These are phyloP conservation scores for Rhinoderma darwinii DNA, from an alignment of 2,113 vertebrate species.

Conservation along the genomic window DNA sequence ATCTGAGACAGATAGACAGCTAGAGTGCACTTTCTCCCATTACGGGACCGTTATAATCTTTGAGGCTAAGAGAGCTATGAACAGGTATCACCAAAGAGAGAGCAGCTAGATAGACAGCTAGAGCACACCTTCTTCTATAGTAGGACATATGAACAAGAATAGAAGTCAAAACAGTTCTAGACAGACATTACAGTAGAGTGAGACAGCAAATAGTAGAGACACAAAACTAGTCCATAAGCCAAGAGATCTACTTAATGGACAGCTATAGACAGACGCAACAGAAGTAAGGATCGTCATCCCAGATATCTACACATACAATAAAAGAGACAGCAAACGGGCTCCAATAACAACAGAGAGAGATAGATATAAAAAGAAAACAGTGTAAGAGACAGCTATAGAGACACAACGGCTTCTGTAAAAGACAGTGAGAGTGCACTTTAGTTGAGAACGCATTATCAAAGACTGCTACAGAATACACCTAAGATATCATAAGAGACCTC, in stretches of 20 bases:
- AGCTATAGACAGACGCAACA: too few species aligned
- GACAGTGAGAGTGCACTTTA: not conserved
- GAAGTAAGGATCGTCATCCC: too few species aligned
- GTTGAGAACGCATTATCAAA: not conserved
- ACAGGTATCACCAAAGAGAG: not conserved
- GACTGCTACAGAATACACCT: too few species aligned
- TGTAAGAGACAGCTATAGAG: not conserved
- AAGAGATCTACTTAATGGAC: not conserved
- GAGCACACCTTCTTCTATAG: too few species aligned
- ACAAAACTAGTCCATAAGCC: not conserved
- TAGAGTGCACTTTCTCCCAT: too few species aligned
- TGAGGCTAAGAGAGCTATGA: not conserved
- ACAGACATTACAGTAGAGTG: not conserved
- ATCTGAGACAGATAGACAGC: not conserved
- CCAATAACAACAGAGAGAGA: not conserved
- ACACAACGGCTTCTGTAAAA: not conserved
- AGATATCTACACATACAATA: not conserved
- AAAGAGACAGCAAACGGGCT: not conserved
- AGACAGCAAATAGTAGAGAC: not conserved
- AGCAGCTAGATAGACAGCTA: not conserved
- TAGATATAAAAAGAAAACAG: not conserved
- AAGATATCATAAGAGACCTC: too few species aligned
- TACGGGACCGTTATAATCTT: not conserved
- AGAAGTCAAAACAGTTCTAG: too few species aligned
- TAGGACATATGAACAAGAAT: too few species aligned